These are phyloP conservation scores for Nothoprocta pentlandii DNA, from an alignment of 2,113 vertebrate genomes.

Conservation along the genomic window DNA sequence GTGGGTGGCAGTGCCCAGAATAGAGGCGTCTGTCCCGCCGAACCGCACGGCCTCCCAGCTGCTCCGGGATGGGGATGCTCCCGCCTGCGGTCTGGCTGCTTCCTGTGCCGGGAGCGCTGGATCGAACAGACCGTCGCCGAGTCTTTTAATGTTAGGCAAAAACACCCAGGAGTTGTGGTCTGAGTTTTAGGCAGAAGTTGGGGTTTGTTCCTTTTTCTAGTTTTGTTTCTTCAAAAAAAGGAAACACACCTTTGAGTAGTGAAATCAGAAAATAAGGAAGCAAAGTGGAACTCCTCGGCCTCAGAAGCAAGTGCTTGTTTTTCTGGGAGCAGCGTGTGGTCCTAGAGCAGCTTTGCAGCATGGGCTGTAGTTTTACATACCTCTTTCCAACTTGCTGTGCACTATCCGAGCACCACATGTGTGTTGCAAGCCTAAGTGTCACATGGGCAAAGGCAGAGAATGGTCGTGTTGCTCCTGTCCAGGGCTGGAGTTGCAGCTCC, in stretches of 20 bases:
- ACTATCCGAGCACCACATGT: background rate
- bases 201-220: slow-evolving; percentile 50
- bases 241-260: slow-evolving; percentile 52
- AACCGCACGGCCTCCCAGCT: background rate
- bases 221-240: slow-evolving; percentile 60
- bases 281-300: background rate
- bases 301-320: background rate
- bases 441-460: background rate
- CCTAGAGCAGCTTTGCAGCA: background rate
- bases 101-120: background rate
- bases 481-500: background rate
- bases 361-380: background rate
- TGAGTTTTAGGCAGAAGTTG: background rate
- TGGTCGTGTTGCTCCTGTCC: background rate
- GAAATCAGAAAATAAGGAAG: slow-evolving; percentile 65
- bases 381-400: background rate
- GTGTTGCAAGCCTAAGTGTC: background rate
- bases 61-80: accelerated
- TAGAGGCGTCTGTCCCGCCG: background rate
- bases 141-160: slow-evolving; percentile 12
- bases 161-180: slow-evolving; percentile 14
- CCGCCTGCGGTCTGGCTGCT: background rate
- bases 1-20: background rate
- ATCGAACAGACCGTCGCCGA: background rate
- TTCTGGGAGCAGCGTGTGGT: background rate